A percentile compares a stretch with the other conserved stretches of the same genome.
Conservation (phyloP, 2,797 vertebrate species). For the Esox masquinongy region DNA sequence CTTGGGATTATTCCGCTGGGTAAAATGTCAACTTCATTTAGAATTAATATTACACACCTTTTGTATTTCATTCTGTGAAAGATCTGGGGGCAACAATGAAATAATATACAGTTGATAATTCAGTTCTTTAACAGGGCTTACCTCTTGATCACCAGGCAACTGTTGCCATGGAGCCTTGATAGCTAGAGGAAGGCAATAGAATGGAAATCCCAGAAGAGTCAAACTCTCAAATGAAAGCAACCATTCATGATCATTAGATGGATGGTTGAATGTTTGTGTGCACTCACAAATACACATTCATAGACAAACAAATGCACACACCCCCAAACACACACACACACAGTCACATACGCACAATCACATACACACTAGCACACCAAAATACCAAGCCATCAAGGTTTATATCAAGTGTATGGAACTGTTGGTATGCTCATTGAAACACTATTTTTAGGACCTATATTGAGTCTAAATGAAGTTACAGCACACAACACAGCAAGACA, state of each 20-base stretch:
- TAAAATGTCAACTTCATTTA: neutral
- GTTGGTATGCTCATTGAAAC: slow-evolving; percentile 7
- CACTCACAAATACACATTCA: slow-evolving; percentile 6
- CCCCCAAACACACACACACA: neutral
- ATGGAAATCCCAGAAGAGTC: slow-evolving; percentile 32
- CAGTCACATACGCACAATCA: neutral
- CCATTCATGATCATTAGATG: slow-evolving; percentile 15
- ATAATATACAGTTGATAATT: slow-evolving; percentile 5
- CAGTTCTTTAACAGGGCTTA: slow-evolving; percentile 19
- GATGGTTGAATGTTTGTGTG: neutral
- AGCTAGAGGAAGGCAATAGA: slow-evolving; percentile 37
- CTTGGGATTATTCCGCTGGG: neutral
- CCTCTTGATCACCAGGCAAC: slow-evolving; percentile 41
- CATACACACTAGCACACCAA: neutral
- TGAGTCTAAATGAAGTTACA: neutral
- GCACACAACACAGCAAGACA: slow-evolving; percentile 1
- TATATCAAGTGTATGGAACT: slow-evolving; percentile 3
- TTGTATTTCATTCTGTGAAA: neutral
- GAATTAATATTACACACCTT: neutral
- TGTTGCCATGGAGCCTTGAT: slow-evolving; percentile 47
- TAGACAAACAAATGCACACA: slow-evolving; percentile 15
- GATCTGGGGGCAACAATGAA: neutral
- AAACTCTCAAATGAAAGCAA: slow-evolving; percentile 35
- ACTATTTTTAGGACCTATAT: neutral
- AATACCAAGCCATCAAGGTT: slow-evolving; percentile 2